Percentiles rank a stretch among this genome's conserved stretches.
These are phyloP conservation scores for Agonopterix heracliana DNA, from an alignment of 2,888 invertebrate species.

Conservation along the genomic window DNA sequence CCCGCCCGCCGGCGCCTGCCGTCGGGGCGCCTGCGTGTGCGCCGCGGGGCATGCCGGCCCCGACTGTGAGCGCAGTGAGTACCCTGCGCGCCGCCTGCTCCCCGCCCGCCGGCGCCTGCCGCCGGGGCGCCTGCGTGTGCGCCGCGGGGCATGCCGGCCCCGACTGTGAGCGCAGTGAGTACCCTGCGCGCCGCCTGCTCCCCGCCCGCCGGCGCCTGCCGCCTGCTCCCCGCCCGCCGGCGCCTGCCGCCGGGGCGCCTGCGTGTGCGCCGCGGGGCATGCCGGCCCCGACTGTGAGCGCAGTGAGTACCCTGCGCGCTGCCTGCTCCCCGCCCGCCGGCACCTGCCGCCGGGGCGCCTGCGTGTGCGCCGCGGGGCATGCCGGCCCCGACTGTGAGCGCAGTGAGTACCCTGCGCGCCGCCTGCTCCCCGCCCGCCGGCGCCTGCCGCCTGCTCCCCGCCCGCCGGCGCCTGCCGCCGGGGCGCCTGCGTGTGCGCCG, in stretches of 20 bases:
- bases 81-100: too few species aligned
- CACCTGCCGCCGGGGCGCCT: constrained; percentile 66
- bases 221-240: constrained; percentile 74
- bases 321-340: constrained; percentile 73
- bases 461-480: constrained; percentile 71
- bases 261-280: constrained; percentile 81
- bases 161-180: constrained; percentile 78
- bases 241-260: constrained; percentile 66
- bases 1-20: constrained; percentile 70
- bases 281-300: constrained; percentile 80
- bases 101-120: constrained; percentile 69
- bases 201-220: too few species aligned
- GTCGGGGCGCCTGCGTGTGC: constrained; percentile 79
- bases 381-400: constrained; percentile 80
- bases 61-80: too few species aligned
- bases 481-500: constrained; percentile 77
- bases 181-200: constrained; percentile 59
- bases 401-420: constrained; percentile 54
- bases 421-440: too few species aligned
- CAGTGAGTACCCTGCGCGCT: constrained; percentile 67
- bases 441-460: too few species aligned
- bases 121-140: constrained; percentile 78
- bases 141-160: constrained; percentile 80
- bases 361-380: constrained; percentile 81
- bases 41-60: constrained; percentile 59